A percentile compares a stretch with the other conserved stretches of the same genome.
phyloP scores from a whole-genome alignment of 2,888 invertebrate species.

The Boloria selene region DNA sequence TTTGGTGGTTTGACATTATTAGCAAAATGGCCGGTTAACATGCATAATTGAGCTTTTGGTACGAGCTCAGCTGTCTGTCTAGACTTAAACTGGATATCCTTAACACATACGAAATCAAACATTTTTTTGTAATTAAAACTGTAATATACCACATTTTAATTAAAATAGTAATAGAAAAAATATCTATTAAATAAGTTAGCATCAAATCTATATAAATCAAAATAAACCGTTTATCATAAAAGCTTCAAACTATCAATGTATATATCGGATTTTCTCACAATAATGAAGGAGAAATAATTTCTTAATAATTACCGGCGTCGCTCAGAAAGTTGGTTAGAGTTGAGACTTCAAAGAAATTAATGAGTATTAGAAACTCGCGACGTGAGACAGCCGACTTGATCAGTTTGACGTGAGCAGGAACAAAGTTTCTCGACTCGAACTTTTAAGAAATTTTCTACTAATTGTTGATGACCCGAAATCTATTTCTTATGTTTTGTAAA shows the following conservation, averaged over 20 bases:
- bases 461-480: slow-evolving; percentile 54
- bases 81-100: no score
- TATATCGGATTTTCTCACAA: slow-evolving; percentile 49
- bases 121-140: no score
- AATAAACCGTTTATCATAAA: background rate
- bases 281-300: slow-evolving; percentile 72
- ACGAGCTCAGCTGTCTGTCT: no score
- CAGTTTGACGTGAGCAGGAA: slow-evolving; percentile 81
- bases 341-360: slow-evolving; percentile 80
- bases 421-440: slow-evolving; percentile 66
- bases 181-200: no score
- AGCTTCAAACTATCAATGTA: slow-evolving; percentile 19
- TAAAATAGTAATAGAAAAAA: no score
- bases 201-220: no score
- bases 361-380: slow-evolving; percentile 79
- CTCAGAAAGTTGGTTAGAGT: slow-evolving; percentile 66
- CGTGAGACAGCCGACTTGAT: slow-evolving; percentile 74
- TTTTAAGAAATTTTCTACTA: slow-evolving; percentile 72
- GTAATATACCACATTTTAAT: no score
- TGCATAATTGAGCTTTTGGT: no score
- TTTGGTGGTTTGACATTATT: no score
- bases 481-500: slow-evolving; percentile 15
- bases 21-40: no score
- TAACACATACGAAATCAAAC: no score
- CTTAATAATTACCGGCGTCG: slow-evolving; percentile 74